Evolutionary conservation across 2,113 vertebrate genomes (phyloP), one percentile per base, ranked within the genome.

Genomic region (Syngnathus scovelli): DNA sequence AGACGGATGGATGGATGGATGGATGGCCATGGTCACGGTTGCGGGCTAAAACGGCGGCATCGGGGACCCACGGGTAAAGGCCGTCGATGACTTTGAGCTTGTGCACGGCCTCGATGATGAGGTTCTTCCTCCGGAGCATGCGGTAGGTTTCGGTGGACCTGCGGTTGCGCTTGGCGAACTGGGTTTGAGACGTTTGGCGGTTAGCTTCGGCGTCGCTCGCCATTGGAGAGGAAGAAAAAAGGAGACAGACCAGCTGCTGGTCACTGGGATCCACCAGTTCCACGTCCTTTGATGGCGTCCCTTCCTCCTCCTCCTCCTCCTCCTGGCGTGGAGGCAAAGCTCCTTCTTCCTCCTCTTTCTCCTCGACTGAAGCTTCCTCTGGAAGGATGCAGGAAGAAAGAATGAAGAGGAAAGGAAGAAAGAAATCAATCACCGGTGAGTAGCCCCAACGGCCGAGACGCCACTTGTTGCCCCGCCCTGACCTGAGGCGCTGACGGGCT

Each of bases 61-160:
- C 43, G 7, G 12, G 6, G 7, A 85, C 95, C 95, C 80, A 99
- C 97, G 89, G 93, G 90, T 93, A 96, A 33, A 96, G 80, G 61
- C 94, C 96, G 71, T 98, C 95, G 0, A 98, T 93, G 9, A 98
- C 78, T 79, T 92, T 93, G 15, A 92, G 86, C 87, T 86, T 95
- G 51, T 86, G 85, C 54, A 99, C 92, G 0, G 94, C 90, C 74
- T 98, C 97, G 1, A 98, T 90, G 16, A 99, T 99, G 73, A 98
- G 85, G 60, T 98, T 99, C 64, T 94, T 93, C 69, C 97, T 94
- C 59, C 92, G 96, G 58, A 99, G 82, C 51, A 97, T 87, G 3
- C 96, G 89, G 77, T 95, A 98, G 0, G 96, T 99, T 83, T 96
- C 93, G 0, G 92, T 12, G 10, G 67, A 0, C 75, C 72, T 71